Conservation (phyloP, 2,113 vertebrate species). For the Pangasianodon hypophthalmus region DNA sequence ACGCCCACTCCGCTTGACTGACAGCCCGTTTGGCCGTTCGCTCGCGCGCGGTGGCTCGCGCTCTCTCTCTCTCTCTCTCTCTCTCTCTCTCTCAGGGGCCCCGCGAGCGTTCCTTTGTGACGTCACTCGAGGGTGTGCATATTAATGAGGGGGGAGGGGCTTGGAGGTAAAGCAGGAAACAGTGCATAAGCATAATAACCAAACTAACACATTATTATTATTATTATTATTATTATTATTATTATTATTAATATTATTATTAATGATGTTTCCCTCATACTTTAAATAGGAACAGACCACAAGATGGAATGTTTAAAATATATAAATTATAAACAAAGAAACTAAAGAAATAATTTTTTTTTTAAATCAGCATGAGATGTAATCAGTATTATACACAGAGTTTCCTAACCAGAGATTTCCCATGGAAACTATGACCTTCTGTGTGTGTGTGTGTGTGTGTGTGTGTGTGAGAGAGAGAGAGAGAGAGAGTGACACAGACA, state of each 20-base stretch:
- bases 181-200: neutral
- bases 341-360: neutral
- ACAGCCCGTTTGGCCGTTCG: neutral
- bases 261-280: neutral
- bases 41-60: neutral
- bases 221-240: neutral
- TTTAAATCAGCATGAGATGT: neutral
- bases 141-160: slow-evolving; percentile 23
- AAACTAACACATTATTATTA: neutral
- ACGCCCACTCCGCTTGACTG: neutral
- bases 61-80: too few relatives aligned
- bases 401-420: neutral
- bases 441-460: slow-evolving; percentile 3
- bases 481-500: neutral
- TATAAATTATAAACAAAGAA: neutral
- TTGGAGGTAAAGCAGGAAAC: neutral
- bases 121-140: neutral
- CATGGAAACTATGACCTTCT: neutral
- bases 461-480: neutral
- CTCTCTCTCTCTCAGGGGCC: neutral
- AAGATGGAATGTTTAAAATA: neutral
- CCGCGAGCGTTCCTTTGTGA: slow-evolving; percentile 4
- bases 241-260: neutral
- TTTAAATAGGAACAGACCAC: neutral
- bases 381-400: neutral